phyloP scores from a whole-genome alignment of 2,113 vertebrate species.

The Calidris pygmaea region DNA sequence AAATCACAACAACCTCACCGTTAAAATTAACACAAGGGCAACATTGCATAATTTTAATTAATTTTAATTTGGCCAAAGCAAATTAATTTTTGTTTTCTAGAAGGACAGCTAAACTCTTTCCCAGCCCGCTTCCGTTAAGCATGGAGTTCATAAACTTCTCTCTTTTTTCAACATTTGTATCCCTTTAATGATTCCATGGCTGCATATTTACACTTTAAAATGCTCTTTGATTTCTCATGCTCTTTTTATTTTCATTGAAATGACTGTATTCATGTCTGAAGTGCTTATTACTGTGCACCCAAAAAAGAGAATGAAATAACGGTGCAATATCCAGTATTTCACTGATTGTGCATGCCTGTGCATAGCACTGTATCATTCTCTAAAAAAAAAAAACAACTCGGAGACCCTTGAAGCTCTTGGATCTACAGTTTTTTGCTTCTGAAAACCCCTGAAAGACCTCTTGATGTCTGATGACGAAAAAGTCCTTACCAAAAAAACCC shows the following conservation, averaged over 20 bases:
- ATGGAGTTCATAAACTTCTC: constrained; percentile 64
- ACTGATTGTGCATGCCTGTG: not conserved
- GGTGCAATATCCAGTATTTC: not conserved
- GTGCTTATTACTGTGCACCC: not conserved
- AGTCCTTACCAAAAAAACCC: not conserved
- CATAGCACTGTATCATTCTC: not conserved
- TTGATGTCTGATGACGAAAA: not conserved
- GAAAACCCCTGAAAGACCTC: not conserved
- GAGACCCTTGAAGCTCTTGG: not conserved
- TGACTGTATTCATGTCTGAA: not conserved
- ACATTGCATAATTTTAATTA: constrained; percentile 88
- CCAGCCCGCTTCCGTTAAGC: not conserved
- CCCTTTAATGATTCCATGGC: not conserved
- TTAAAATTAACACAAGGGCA: constrained; percentile 87
- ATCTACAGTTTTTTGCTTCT: not conserved
- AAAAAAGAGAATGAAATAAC: not conserved
- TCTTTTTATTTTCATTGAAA: constrained; percentile 28
- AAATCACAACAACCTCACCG: constrained; percentile 83
- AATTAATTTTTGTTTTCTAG: constrained; percentile 87
- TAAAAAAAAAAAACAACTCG: not conserved
- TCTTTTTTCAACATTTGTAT: constrained; percentile 46
- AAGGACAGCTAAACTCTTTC: constrained; percentile 78
- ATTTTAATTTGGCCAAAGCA: constrained; percentile 87
- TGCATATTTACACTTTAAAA: constrained; percentile 35
- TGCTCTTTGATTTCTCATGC: not conserved